These are phyloP conservation scores for Clusia tigrina DNA, from an alignment of 2,888 invertebrate species.

Conservation along the genomic window DNA sequence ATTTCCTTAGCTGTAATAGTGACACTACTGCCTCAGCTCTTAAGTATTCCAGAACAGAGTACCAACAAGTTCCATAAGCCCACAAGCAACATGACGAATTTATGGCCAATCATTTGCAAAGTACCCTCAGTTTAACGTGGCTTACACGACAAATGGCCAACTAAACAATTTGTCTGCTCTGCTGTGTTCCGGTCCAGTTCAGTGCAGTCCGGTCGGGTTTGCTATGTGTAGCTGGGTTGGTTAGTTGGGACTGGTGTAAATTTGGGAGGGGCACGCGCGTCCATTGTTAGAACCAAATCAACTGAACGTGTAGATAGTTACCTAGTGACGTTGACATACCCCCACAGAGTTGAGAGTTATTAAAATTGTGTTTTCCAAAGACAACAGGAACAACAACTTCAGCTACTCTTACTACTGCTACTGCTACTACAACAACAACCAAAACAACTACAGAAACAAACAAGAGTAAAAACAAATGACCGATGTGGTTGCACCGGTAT, in stretches of 20 bases:
- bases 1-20: too few species aligned
- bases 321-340: not conserved
- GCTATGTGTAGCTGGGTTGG: too few species aligned
- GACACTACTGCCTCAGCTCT: too few species aligned
- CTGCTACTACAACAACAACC: too few species aligned
- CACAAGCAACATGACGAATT: not conserved
- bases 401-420: too few species aligned
- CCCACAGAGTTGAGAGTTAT: not conserved
- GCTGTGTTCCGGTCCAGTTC: too few species aligned
- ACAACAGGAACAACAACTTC: too few species aligned
- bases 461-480: not conserved
- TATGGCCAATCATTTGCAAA: not conserved
- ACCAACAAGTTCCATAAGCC: not conserved
- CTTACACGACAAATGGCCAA: not conserved
- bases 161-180: not conserved
- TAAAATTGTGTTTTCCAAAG: too few species aligned
- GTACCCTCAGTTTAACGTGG: not conserved
- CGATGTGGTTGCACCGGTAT: conserved; percentile 23
- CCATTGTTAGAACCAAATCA: too few species aligned
- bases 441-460: not conserved
- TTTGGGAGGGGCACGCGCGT: not conserved
- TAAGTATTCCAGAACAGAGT: not conserved
- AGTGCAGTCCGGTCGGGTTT: too few species aligned
- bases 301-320: not conserved
- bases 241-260: too few species aligned